Conservation (phyloP, 2,888 invertebrate genomes). For the Drosophila kanekoi region DNA sequence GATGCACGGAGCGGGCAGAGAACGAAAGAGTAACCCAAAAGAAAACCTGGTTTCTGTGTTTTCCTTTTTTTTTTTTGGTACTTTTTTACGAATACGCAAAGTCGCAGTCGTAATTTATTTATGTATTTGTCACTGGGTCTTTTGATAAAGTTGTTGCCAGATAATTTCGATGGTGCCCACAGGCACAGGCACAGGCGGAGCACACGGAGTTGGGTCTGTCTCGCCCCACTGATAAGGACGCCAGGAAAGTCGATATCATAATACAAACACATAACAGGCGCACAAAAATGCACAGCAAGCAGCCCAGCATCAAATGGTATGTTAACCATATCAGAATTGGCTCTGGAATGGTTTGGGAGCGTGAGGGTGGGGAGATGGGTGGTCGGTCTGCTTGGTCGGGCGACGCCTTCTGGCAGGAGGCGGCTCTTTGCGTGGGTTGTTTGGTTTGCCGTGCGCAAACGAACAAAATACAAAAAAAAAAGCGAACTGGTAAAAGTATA, state of each 20-base stretch:
- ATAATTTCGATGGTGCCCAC: constrained; percentile 65
- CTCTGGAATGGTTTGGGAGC: neutral
- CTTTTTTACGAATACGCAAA: constrained; percentile 27
- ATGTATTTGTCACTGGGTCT: constrained; percentile 67
- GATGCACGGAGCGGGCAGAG: constrained; percentile 15
- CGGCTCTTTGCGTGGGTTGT: constrained; percentile 70
- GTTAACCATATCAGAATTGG: constrained; percentile 33
- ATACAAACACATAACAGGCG: constrained; percentile 79
- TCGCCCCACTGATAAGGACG: constrained; percentile 63
- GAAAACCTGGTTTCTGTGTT: constrained; percentile 37
- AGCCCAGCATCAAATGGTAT: constrained; percentile 38
- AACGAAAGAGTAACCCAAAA: constrained; percentile 12
- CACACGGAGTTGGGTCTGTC: neutral
- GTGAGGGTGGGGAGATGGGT: neutral
- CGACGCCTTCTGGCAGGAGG: constrained; percentile 18
- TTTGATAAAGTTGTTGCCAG: constrained; percentile 77
- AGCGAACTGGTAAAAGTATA: constrained; percentile 6
- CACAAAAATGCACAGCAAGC: constrained; percentile 63
- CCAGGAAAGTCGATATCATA: constrained; percentile 78
- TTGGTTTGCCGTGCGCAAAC: constrained; percentile 63
- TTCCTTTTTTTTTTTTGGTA: constrained; percentile 18
- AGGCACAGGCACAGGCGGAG: constrained; percentile 48
- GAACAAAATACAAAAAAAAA: constrained; percentile 4
- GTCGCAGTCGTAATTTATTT: constrained; percentile 70
- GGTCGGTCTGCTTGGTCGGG: constrained; percentile 6